These are phyloP conservation scores for Catamblyrhynchus diadema DNA, from an alignment of 2,797 vertebrate genomes.

Conservation along the genomic window DNA sequence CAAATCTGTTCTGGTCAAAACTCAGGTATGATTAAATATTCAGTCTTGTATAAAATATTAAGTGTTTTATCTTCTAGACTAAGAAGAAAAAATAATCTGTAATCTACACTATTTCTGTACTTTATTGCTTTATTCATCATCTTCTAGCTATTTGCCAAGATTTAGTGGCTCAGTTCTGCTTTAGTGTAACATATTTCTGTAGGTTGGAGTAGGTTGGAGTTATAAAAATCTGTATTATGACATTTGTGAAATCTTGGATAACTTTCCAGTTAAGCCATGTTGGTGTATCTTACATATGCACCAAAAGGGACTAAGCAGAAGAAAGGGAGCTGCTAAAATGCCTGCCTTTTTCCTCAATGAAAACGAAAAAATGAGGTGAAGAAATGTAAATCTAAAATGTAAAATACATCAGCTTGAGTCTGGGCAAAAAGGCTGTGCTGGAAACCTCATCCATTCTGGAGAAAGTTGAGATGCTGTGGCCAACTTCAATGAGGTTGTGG, in stretches of 20 bases:
- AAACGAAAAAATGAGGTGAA: not conserved
- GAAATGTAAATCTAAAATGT: slow-evolving; percentile 15
- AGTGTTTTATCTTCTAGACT: not conserved
- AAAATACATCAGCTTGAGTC: not conserved
- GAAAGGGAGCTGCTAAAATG: slow-evolving; percentile 24
- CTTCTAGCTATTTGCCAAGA: slow-evolving; percentile 22
- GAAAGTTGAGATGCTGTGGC: not conserved
- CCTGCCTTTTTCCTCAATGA: slow-evolving; percentile 38
- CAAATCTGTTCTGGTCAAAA: not conserved
- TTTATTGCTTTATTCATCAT: slow-evolving; percentile 31
- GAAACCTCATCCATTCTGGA: not conserved
- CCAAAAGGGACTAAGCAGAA: not conserved
- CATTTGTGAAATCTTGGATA: slow-evolving; percentile 60
- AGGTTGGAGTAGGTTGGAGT: slow-evolving; percentile 65
- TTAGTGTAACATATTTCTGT: slow-evolving; percentile 66
- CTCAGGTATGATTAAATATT: not conserved
- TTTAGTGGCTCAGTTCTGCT: slow-evolving; percentile 15
- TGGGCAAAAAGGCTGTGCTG: not conserved
- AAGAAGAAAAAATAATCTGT: not conserved
- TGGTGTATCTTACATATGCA: not conserved
- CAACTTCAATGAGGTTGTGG: not conserved
- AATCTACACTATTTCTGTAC: slow-evolving; percentile 8
- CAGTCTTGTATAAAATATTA: not conserved
- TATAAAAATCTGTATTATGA: slow-evolving; percentile 66
- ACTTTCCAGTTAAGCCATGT: slow-evolving; percentile 29